Base-by-base conservation (phyloP, 2,113 vertebrate genomes). In the Accipiter virgatus region DNA sequence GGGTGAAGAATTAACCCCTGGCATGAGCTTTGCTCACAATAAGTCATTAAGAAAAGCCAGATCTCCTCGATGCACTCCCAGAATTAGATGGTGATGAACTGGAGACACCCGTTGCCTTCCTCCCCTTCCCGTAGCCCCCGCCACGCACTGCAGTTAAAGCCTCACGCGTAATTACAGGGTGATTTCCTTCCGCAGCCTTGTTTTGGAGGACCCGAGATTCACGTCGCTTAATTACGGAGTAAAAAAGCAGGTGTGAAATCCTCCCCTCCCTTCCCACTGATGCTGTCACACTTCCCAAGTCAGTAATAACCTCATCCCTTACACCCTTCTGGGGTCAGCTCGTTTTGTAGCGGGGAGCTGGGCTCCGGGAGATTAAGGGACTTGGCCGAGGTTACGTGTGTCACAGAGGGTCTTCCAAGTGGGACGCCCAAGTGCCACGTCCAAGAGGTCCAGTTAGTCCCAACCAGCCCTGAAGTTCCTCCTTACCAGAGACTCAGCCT, bases 91-190 rank as follows among this genome's bases (percentile, higher is more conserved):
- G 12, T 34, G 85, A 61, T 20, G 71, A 80, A 65, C 56, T 36
- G 55, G 55, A 58, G 8, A 40, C 42, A 43, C 27, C 47, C 2
- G 0, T 40, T 58, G 20, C 73, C 56, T 45, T 36, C 61, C 27
- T 87, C 32, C 43, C 26, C 40, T 70, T 58, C 29, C 81, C 10
- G 0, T 1, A 52, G 38, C 32, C 32, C 61, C 77, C 53, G 7
- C 47, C 62, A 11, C 0, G 0, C 6, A 0, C 52, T 26, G 53
- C 3, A 53, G 67, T 23, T 27, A 36, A 58, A 56, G 34, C 7
- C 14, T 91, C 14, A n/a, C 26, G 66, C 4, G 4, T 9, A 40
- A 10, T 45, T 70, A 43, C 36, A 29, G 36, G 55, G 11, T 16
- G 27, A 20, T 79, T 66, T 72, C 81, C 59, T 80, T 77, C 72